Conservation (phyloP, 2,888 invertebrate genomes). For the Drosophila helvetica region DNA sequence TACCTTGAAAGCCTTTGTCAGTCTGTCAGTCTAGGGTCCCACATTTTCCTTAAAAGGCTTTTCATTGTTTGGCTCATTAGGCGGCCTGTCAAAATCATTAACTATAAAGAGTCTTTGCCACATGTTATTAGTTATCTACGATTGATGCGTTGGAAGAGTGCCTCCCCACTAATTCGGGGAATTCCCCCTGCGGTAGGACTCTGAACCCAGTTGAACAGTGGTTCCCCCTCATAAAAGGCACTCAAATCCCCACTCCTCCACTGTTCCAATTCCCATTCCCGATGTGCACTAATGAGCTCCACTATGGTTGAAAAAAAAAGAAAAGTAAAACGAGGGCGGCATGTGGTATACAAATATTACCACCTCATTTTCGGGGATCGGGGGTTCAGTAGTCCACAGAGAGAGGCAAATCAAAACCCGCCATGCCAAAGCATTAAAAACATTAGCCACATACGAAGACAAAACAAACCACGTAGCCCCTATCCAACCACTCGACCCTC, state of each 20-base stretch:
- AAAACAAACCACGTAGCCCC: constrained; percentile 9
- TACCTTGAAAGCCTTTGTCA: neutral
- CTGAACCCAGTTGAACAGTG: neutral
- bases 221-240: constrained; percentile 12
- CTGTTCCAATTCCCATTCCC: constrained; percentile 31
- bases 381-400: constrained; percentile 37
- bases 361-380: constrained; percentile 7
- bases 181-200: neutral
- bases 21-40: neutral
- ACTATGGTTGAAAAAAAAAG: constrained; percentile 24
- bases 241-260: constrained; percentile 6
- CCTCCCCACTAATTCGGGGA: neutral
- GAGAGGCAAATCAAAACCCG: constrained; percentile 61
- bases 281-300: constrained; percentile 43
- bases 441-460: constrained; percentile 39
- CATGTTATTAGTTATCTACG: constrained; percentile 33
- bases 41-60: neutral
- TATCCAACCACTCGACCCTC: neutral
- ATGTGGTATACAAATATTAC: constrained; percentile 23
- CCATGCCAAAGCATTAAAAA: constrained; percentile 61
- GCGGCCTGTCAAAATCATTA: constrained; percentile 35
- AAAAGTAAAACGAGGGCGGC: constrained; percentile 4
- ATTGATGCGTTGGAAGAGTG: constrained; percentile 11
- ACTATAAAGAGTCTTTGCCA: constrained; percentile 27
- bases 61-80: constrained; percentile 20